Conservation (phyloP, 2,888 invertebrate genomes). For the Oasisia sp. region DNA sequence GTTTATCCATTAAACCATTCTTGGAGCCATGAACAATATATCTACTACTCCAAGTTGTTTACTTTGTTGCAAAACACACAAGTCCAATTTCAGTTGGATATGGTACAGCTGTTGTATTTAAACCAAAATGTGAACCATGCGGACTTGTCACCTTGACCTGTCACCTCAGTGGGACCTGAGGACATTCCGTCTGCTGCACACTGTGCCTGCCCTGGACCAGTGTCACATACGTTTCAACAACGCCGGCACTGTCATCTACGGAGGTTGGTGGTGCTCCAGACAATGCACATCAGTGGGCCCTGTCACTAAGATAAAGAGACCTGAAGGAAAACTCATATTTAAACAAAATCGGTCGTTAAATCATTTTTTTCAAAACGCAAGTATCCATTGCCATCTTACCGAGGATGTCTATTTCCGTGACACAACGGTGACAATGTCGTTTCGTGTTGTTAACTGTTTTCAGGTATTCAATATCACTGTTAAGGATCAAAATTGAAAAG, state of each 20-base stretch:
- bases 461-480: too few relatives aligned
- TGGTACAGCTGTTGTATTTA: not conserved
- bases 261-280: slow-evolving; percentile 65
- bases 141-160: slow-evolving; percentile 43
- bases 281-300: not conserved
- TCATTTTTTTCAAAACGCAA: too few relatives aligned
- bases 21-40: too few relatives aligned
- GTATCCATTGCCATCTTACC: too few relatives aligned
- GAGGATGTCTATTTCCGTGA: too few relatives aligned
- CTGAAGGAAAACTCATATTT: too few relatives aligned
- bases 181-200: slow-evolving; percentile 91
- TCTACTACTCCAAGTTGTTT: not conserved
- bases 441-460: too few relatives aligned
- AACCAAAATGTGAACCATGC: not conserved
- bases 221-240: slow-evolving; percentile 90
- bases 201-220: slow-evolving; percentile 92
- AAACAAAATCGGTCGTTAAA: too few relatives aligned
- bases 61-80: not conserved
- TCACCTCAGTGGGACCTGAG: slow-evolving; percentile 87
- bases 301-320: too few relatives aligned
- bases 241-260: slow-evolving; percentile 87
- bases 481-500: too few relatives aligned
- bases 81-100: not conserved
- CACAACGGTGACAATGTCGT: too few relatives aligned
- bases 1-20: too few relatives aligned